Evolutionary conservation across 2,113 vertebrate genomes (phyloP).

Genomic region (Scomber colias): DNA sequence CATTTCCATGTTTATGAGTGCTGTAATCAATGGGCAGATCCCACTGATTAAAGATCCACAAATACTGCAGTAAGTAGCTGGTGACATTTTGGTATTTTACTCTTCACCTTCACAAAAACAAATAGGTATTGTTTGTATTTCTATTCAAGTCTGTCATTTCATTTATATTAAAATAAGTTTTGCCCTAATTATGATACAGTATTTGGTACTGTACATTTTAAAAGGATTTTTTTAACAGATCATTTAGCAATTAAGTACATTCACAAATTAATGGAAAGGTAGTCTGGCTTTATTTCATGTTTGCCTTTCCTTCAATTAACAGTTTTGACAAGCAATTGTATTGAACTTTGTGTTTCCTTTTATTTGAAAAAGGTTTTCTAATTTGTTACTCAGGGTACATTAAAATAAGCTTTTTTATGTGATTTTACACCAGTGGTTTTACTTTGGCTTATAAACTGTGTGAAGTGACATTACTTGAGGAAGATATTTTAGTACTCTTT

Average conservation of each 20-base stretch:
- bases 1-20: not conserved
- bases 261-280: too few species aligned
- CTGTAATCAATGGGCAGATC: not conserved
- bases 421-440: not conserved
- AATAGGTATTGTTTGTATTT: not conserved
- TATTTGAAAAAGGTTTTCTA: too few species aligned
- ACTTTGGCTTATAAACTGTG: not conserved
- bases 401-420: too few species aligned
- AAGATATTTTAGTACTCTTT: not conserved
- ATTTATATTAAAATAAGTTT: too few species aligned
- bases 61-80: not conserved
- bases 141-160: too few species aligned
- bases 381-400: too few species aligned
- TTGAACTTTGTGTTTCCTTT: too few species aligned
- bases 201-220: too few species aligned
- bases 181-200: too few species aligned
- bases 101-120: not conserved
- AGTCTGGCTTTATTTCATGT: not conserved
- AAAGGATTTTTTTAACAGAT: too few species aligned
- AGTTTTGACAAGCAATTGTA: too few species aligned
- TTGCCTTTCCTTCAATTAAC: not conserved
- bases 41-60: not conserved
- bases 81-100: slow-evolving; percentile 1
- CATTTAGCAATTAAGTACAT: too few species aligned
- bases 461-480: not conserved